Conservation (phyloP, 2,113 vertebrate species). For the Talpa occidentalis region DNA sequence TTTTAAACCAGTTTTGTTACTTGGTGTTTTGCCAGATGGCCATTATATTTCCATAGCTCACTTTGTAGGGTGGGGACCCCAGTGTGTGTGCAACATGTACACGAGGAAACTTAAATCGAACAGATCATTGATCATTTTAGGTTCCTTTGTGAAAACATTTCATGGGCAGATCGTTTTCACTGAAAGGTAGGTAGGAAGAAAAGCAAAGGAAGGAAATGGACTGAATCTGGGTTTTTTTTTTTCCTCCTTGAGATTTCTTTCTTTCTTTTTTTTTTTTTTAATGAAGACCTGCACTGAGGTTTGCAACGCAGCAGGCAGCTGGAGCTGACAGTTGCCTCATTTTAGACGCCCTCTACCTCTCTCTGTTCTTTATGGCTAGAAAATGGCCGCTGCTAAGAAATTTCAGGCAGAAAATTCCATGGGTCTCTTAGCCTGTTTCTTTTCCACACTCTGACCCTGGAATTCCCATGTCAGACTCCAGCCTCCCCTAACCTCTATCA, state of each 20-base stretch:
- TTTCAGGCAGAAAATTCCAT: background rate
- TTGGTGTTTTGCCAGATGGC: background rate
- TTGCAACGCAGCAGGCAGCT: background rate
- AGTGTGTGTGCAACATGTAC: fast-evolving
- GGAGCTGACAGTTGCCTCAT: background rate
- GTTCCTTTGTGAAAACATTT: background rate
- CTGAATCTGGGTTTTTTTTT: background rate
- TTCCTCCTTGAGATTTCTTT: background rate
- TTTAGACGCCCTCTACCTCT: background rate
- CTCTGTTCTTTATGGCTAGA: background rate
- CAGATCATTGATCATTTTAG: background rate
- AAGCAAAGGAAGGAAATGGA: background rate
- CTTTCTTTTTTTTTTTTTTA: background rate
- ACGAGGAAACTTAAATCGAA: background rate
- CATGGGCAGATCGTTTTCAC: background rate
- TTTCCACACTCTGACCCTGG: background rate
- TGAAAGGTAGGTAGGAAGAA: background rate
- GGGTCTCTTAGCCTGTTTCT: background rate
- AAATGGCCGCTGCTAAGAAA: background rate
- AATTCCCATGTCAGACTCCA: background rate
- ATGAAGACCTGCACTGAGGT: background rate
- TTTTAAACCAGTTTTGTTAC: background rate
- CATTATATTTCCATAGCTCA: background rate
- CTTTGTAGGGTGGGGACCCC: background rate
- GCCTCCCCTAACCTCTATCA: background rate